Evolutionary conservation across 2,888 invertebrate species (phyloP).

Genomic region (Nasonia oneida): DNA sequence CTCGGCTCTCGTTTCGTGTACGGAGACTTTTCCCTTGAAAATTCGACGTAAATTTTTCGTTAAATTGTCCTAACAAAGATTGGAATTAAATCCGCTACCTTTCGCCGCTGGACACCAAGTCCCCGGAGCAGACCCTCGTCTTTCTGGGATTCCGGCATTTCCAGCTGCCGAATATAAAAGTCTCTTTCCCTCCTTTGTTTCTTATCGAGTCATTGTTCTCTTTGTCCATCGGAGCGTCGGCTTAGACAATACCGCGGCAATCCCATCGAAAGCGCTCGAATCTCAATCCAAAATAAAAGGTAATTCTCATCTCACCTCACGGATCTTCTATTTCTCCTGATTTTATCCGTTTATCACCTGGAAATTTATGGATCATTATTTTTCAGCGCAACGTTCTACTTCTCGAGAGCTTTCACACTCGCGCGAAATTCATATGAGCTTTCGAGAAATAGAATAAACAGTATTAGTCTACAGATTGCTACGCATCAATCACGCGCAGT

Average conservation of each 20-base stretch:
- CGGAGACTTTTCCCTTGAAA: constrained; percentile 39
- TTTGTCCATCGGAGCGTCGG: constrained; percentile 49
- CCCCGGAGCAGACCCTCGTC: constrained; percentile 20
- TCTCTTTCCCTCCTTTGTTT: constrained; percentile 61
- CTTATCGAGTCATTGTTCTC: constrained; percentile 49
- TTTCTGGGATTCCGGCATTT: constrained; percentile 61
- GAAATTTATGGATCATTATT: background rate
- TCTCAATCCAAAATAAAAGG: background rate
- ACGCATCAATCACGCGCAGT: background rate
- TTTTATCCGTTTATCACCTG: background rate
- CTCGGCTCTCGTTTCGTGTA: constrained; percentile 28
- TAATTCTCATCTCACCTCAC: background rate
- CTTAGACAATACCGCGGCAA: constrained; percentile 27
- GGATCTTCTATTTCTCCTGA: background rate
- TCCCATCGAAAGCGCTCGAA: constrained; percentile 25
- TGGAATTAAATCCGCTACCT: background rate
- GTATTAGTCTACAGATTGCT: background rate
- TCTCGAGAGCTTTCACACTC: too few species aligned
- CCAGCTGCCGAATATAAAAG: constrained; percentile 67
- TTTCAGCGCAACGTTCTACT: too few species aligned
- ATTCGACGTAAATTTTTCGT: background rate
- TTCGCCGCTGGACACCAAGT: constrained; percentile 10
- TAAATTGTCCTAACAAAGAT: too few species aligned
- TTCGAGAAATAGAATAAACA: background rate
- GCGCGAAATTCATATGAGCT: background rate